Evolutionary conservation across 2,888 invertebrate species (phyloP), one percentile per base, ranked within the genome.

Genomic region (Perdita meconis): DNA sequence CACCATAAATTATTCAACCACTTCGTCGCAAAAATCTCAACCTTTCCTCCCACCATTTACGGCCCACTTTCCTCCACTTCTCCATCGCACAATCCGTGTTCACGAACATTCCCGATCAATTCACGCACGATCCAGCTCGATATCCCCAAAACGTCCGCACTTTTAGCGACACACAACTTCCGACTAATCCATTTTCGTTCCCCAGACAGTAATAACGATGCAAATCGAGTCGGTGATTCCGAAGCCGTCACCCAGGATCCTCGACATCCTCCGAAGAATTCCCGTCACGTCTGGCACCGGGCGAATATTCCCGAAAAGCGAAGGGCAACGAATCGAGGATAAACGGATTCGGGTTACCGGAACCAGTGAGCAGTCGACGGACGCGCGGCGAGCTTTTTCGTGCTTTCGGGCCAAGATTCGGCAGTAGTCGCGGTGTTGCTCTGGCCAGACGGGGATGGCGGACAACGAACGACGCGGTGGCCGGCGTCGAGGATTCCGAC

Each of bases 351-450:
- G 59, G 1, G 57, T 6, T 19, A 22, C 24, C 3, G 8, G n/a
- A 30, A 44, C 59, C 19, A 44, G 42, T 30, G 12, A 1, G 30
- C 19, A 12, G 36, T 19, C 19, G 19, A 16, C 34, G 34, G 55
- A 19, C 12, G 12, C 19, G 12, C 42, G 42, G 24, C n/a, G n/a
- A n/a, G n/a, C n/a, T 69, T 47, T 47, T 51, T 34, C 71, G 19
- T 19, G 34, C 26, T 40, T 72, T 51, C 36, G 36, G 59, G 12
- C 34, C 30, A 42, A 59, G 26, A 42, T 19, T 30, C 6, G n/a
- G 22, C 38, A 76, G 75, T 76, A 42, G 75, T 74, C 36, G 36
- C 66, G 66, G 36, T 13, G 40, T 1, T 42, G 42, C 42, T 61
- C 40, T 63, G 51, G 76, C 61, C 76, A 75, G 76, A 47, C 47